Percentiles rank a stretch among this genome's conserved stretches.
These are phyloP conservation scores for Noctua janthina DNA, from an alignment of 2,888 invertebrate species.

Conservation along the genomic window DNA sequence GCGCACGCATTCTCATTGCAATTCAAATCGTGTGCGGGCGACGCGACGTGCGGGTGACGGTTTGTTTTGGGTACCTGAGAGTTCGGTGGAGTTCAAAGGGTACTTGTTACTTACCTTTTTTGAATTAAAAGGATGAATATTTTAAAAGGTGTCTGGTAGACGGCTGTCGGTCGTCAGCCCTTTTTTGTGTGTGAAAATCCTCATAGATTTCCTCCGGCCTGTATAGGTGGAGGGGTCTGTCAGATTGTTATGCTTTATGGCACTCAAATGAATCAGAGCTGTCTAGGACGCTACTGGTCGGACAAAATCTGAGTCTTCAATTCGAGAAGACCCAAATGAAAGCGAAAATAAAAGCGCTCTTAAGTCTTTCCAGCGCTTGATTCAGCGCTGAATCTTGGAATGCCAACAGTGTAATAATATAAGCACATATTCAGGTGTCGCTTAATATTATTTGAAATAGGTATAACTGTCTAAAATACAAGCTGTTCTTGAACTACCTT, in stretches of 20 bases:
- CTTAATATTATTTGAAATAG: neutral
- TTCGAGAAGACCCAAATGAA: neutral
- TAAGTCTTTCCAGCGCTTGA: too few relatives aligned
- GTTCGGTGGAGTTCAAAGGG: slow-evolving; percentile 38
- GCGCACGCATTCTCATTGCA: slow-evolving; percentile 72
- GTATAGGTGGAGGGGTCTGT: neutral
- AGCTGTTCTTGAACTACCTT: neutral
- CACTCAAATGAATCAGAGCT: neutral
- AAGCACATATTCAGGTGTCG: neutral
- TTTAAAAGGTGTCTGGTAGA: neutral
- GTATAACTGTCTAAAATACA: neutral
- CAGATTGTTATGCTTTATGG: neutral
- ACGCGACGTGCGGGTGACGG: slow-evolving; percentile 48
- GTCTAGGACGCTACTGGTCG: neutral
- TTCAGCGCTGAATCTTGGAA: neutral
- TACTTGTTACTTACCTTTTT: neutral
- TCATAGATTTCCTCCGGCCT: neutral
- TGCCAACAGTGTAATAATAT: neutral
- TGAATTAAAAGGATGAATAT: neutral
- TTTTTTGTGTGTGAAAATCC: neutral
- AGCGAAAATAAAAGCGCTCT: too few relatives aligned
- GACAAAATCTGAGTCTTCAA: neutral
- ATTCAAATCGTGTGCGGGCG: slow-evolving; percentile 69
- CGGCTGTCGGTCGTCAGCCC: neutral
- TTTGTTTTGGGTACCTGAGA: slow-evolving; percentile 49